phyloP scores from a whole-genome alignment of 2,113 vertebrate genomes.

The Pyrgilauda ruficollis region DNA sequence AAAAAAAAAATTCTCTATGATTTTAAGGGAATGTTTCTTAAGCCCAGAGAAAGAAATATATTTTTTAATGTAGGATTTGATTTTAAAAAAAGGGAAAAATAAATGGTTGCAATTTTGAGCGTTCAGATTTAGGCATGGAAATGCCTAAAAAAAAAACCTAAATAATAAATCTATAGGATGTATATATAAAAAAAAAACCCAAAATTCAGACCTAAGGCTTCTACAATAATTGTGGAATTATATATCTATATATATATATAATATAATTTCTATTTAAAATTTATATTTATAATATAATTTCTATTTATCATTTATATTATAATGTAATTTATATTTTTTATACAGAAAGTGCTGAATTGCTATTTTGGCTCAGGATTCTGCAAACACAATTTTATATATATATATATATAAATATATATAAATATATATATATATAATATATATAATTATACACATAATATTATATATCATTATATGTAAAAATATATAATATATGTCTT shows the following conservation, averaged over 20 bases:
- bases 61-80: background rate
- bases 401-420: too few relatives aligned
- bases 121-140: background rate
- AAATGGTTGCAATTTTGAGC: fast-evolving
- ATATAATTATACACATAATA: too few relatives aligned
- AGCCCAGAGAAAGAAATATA: fast-evolving
- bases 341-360: background rate
- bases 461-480: too few relatives aligned
- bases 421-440: too few relatives aligned
- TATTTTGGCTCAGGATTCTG: background rate
- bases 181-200: background rate
- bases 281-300: too few relatives aligned
- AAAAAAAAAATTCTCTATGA: background rate
- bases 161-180: background rate
- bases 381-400: background rate
- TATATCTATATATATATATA: background rate
- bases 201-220: background rate
- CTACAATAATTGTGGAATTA: fast-evolving
- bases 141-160: background rate
- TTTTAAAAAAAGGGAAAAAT: background rate
- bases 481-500: too few relatives aligned
- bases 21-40: background rate
- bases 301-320: background rate
- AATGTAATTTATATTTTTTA: background rate
- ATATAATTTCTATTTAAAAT: too few relatives aligned